Percentiles rank a stretch among this genome's conserved stretches.
phyloP scores from a whole-genome alignment of 2,888 invertebrate genomes.

The Stenodera caucasica region DNA sequence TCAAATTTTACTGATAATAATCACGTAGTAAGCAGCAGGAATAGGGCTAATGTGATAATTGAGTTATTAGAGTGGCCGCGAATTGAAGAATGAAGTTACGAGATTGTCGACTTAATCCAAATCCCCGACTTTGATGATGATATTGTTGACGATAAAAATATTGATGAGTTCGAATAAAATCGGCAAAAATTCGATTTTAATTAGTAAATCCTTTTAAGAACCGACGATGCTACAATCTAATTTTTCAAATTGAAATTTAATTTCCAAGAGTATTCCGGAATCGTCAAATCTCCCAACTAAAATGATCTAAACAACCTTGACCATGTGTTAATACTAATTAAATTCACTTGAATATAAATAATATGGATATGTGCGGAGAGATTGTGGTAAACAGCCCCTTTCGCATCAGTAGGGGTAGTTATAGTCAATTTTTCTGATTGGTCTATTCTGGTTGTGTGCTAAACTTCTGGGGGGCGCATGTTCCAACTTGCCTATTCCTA shows the following conservation, averaged over 20 bases:
- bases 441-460: background rate
- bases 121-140: background rate
- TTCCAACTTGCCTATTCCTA: conserved; percentile 4
- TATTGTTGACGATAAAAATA: background rate
- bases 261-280: background rate
- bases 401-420: background rate
- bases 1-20: background rate
- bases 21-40: background rate
- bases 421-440: conserved; percentile 5
- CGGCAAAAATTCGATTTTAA: background rate
- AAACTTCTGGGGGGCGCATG: background rate
- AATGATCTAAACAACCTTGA: background rate
- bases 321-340: background rate
- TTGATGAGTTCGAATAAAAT: background rate
- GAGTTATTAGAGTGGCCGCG: background rate
- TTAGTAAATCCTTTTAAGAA: background rate
- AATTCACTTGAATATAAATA: background rate
- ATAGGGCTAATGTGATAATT: background rate
- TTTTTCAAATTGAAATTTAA: conserved; percentile 1
- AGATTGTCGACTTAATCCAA: background rate
- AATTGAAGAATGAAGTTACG: background rate
- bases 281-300: background rate
- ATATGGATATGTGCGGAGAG: background rate
- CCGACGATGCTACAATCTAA: background rate
- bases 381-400: too few species aligned